These are phyloP conservation scores for Diachrysia chrysitis DNA, from an alignment of 2,888 invertebrate genomes.

Conservation along the genomic window DNA sequence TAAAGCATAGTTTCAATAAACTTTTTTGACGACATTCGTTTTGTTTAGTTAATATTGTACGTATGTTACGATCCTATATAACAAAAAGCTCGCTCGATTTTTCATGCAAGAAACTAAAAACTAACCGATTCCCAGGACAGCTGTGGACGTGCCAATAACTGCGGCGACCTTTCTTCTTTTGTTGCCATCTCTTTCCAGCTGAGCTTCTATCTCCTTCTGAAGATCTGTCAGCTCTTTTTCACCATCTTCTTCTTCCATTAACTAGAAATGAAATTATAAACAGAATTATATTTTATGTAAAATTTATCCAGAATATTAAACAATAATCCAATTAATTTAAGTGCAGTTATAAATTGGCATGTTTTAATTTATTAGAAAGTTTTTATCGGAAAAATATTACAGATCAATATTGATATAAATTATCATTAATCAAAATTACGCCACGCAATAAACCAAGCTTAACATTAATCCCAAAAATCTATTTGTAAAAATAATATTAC, in stretches of 20 bases:
- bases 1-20: too few relatives aligned
- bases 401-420: not conserved
- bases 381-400: not conserved
- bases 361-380: slow-evolving; percentile 4
- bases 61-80: too few relatives aligned
- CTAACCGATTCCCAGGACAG: slow-evolving; percentile 55
- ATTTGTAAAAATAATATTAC: not conserved
- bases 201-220: slow-evolving; percentile 95
- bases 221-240: slow-evolving; percentile 92
- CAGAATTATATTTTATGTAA: not conserved
- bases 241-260: slow-evolving; percentile 90
- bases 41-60: too few relatives aligned
- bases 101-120: too few relatives aligned
- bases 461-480: not conserved
- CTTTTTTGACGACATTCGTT: too few relatives aligned
- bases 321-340: too few relatives aligned
- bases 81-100: too few relatives aligned
- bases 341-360: not conserved
- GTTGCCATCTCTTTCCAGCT: slow-evolving; percentile 91
- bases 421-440: not conserved
- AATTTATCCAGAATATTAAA: too few relatives aligned
- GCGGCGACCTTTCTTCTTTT: slow-evolving; percentile 73
- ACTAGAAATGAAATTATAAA: slow-evolving; percentile 67
- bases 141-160: slow-evolving; percentile 46
- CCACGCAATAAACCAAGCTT: not conserved